Base-by-base conservation (phyloP, 2,797 vertebrate genomes). In the Sebastiscus albofasciatus region DNA sequence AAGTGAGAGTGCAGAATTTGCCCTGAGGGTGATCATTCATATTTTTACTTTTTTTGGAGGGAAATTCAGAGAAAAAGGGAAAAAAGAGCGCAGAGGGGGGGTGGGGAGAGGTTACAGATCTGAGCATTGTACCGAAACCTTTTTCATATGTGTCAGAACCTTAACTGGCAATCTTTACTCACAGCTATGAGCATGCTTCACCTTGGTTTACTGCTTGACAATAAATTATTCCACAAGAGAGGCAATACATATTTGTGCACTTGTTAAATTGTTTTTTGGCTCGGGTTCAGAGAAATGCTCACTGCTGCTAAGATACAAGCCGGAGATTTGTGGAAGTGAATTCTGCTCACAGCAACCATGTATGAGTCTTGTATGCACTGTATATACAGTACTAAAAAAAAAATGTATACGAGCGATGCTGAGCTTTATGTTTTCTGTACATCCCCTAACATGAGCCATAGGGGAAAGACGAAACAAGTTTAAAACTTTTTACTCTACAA, bases 1-100 rank as follows among this genome's bases (percentile, higher is more conserved):
- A 86, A 81, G 92, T 87, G 82, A 92, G 69, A 95, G 81, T 85
- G 83, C 88, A 94, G 87, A 93, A 83, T 95, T 95, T 93, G 87
- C 85, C 94, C 91, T 29, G 12, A 83, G 92, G 80, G 86, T 89
- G 81, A 94, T 93, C 86, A 93, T 94, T 90, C 93, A 92, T 89
- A 88, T 83, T 91, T 87, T 75, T 49, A 49, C 54, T 79, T 78
- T 81, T 87, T 88, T 90, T 68, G 86, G 78, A 94, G 93, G 93
- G 69, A 86, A 92, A 89, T 86, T 91, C 76, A 61, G 33, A 84
- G 82, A 79, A 82, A 72, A 59, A 61, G 8, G n/a, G 6, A 61
- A 58, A 60, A 62, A 27, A 70, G 72, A 18, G 68, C 59, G 20
- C 20, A 4, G 49, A 9, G 20, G 49, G 27, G 55, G 55, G 68